These are phyloP conservation scores for Syndactyla subalaris DNA, from an alignment of 2,797 vertebrate species.

Conservation along the genomic window DNA sequence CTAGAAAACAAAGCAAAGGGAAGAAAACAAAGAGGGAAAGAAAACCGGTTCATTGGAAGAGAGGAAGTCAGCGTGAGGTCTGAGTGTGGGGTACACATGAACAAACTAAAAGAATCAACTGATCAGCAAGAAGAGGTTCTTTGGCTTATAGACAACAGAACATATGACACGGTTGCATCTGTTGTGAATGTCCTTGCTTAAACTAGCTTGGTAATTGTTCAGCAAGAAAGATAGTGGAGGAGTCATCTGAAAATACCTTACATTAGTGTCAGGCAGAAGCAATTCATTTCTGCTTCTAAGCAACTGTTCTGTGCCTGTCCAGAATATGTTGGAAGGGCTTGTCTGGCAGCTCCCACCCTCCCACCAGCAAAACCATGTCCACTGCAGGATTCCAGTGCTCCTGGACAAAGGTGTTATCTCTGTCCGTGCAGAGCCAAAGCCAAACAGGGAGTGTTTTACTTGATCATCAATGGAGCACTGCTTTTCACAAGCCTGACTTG, in stretches of 20 bases:
- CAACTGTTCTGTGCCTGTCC: not conserved
- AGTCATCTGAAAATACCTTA: not conserved
- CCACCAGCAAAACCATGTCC: not conserved
- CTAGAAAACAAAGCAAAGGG: not conserved
- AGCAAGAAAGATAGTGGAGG: not conserved
- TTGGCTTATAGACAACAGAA: not conserved
- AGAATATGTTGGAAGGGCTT: not conserved
- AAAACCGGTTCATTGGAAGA: not conserved
- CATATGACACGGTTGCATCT: not conserved
- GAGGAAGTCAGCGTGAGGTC: not conserved
- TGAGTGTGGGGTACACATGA: not conserved
- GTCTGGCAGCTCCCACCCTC: rapidly evolving
- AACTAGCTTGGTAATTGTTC: not conserved
- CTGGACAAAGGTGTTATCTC: not conserved
- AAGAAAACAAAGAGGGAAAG: not conserved
- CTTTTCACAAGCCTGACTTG: not conserved
- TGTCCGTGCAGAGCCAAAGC: not conserved
- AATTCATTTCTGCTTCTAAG: not conserved
- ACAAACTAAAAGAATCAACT: not conserved
- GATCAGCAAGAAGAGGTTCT: not conserved
- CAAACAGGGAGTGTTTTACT: not conserved
- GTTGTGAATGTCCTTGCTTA: not conserved
- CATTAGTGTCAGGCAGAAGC: not conserved
- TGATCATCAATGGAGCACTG: not conserved
- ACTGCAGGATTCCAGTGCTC: not conserved